Evolutionary conservation across 1,140 invertebrate genomes (phyloP).

Genomic region (Rhysida immarginata): DNA sequence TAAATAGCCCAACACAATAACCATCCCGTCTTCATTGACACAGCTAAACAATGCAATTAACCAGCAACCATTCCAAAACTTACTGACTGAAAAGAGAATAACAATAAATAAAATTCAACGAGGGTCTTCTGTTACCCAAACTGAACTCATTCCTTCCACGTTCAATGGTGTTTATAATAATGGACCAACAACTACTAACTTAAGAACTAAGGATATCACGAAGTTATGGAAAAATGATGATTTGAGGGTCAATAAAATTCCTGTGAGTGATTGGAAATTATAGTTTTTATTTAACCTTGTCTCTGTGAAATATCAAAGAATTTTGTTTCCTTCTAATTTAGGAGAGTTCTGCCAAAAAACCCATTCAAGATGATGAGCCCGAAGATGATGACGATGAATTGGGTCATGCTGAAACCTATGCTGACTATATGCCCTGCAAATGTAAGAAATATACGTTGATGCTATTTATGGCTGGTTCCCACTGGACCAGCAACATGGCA

Average conservation of each 20-base stretch:
- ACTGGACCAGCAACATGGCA: too few relatives aligned
- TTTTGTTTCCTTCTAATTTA: too few relatives aligned
- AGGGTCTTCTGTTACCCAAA: conserved; percentile 4
- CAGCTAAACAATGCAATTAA: not conserved
- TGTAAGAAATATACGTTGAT: conserved; percentile 36
- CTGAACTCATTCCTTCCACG: not conserved
- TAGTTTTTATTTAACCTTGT: too few relatives aligned
- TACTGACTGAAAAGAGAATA: not conserved
- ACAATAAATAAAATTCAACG: conserved; percentile 6
- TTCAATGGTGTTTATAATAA: not conserved
- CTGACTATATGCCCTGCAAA: conserved; percentile 94
- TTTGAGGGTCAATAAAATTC: not conserved
- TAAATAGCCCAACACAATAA: too few relatives aligned
- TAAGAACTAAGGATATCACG: not conserved
- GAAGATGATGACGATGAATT: conserved; percentile 82
- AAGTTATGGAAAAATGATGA: conserved; percentile 9
- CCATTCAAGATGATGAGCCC: conserved; percentile 69
- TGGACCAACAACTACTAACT: not conserved
- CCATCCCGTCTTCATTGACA: not conserved
- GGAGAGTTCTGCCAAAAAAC: too few relatives aligned
- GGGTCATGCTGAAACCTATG: conserved; percentile 93
- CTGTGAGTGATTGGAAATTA: too few relatives aligned
- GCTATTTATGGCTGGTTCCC: too few relatives aligned
- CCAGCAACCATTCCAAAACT: not conserved
- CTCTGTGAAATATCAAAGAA: too few relatives aligned